Percentiles rank a stretch among this genome's conserved stretches.
These are phyloP conservation scores for Zygothrica quintamaculata DNA, from an alignment of 2,888 invertebrate genomes.

Conservation along the genomic window DNA sequence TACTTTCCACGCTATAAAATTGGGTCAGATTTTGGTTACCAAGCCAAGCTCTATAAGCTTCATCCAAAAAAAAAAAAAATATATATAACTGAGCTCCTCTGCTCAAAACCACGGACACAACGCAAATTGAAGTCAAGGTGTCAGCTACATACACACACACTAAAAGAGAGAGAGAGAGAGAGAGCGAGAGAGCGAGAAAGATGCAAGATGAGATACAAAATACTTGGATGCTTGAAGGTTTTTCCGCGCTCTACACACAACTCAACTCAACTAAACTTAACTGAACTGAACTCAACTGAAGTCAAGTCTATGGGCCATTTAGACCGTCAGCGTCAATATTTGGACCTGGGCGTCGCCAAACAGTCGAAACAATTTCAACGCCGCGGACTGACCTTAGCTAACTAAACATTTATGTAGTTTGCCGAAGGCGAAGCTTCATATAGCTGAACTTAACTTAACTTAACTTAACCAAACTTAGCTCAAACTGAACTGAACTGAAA, in stretches of 20 bases:
- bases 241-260: slow-evolving; percentile 65
- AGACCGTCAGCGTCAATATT: slow-evolving; percentile 71
- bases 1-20: slow-evolving; percentile 54
- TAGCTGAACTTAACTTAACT: too few relatives aligned
- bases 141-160: slow-evolving; percentile 16
- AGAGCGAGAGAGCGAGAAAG: background rate
- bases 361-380: slow-evolving; percentile 66
- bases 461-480: too few relatives aligned
- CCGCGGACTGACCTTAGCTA: slow-evolving; percentile 73
- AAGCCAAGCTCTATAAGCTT: slow-evolving; percentile 18
- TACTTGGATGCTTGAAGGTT: slow-evolving; percentile 61
- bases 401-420: slow-evolving; percentile 38
- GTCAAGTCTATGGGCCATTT: slow-evolving; percentile 62
- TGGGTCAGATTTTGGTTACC: slow-evolving; percentile 61
- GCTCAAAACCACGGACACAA: slow-evolving; percentile 18
- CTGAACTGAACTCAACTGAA: too few relatives aligned
- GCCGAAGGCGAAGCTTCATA: slow-evolving; percentile 54
- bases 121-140: slow-evolving; percentile 77
- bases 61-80: too few relatives aligned
- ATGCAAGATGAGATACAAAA: background rate
- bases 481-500: background rate
- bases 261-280: too few relatives aligned
- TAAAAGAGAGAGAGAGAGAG: background rate
- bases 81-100: slow-evolving; percentile 39
- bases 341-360: slow-evolving; percentile 75